Base-by-base conservation (phyloP, 2,888 invertebrate species). In the Oxyscelio sp. region DNA sequence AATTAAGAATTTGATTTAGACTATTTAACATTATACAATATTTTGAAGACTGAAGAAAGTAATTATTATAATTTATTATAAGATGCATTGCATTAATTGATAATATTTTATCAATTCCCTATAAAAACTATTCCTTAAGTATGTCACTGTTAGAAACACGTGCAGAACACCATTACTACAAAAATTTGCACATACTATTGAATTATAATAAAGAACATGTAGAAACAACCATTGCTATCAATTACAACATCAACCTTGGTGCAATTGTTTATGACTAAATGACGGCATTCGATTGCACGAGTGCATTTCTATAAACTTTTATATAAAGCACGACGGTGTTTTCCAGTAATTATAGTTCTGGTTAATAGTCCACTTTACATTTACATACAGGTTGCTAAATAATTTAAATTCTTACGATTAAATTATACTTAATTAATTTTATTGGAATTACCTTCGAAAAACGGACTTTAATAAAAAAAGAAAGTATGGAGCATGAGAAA, bases 201-300 rank as follows among this genome's bases (percentile, higher is more conserved):
- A 74, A 79, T 83, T 79, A 68, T 83, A 83, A 74, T 73, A 74
- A 79, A 63, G 79, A 79, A 83, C 79, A 38, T 13, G 61, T 79
- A 63, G 40, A 56, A 61, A 54, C 54, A 54, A 22, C 17, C 27
- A 22, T 50, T 24, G 11, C 19, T 77, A 83, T 74, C 83, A 83
- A 79, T 83, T 78, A 79, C 83, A 70, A 74, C 66, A 79, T 79
- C 83, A 83, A 79, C 83, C 83, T 83, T 83, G 78, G 70, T 52
- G 68, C 78, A 83, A 83, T 74, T 79, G 78, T 74, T 79, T 75
- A 83, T 75, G 70, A 79, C 63, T 63, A 65, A 74, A 74, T 74
- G 56, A 52, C 50, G 19, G 68, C 45, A 40, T 63, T 50, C 31
- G 45, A 82, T 77, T 71, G 71, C 59, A 38, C 56, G 31, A 48